These are phyloP conservation scores for Hetaerina americana DNA, from an alignment of 1,140 invertebrate genomes.

Conservation along the genomic window DNA sequence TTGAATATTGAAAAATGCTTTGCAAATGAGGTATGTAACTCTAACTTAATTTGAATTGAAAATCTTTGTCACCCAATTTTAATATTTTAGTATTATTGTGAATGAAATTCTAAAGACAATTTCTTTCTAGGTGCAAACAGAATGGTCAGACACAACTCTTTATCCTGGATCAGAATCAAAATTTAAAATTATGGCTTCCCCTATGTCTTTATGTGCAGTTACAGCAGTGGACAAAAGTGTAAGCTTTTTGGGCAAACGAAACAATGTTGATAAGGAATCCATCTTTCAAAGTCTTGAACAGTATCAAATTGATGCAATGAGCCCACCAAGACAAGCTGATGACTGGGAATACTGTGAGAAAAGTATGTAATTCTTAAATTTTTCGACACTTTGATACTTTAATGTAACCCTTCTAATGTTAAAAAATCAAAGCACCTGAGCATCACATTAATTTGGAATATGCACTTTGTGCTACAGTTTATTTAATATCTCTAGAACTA, in stretches of 20 bases:
- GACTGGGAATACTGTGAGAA: conserved; percentile 20
- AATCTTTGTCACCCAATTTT: too few species aligned
- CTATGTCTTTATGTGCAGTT: conserved; percentile 41
- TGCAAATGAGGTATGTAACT: conserved; percentile 42
- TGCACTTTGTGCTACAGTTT: too few species aligned
- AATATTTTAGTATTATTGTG: too few species aligned
- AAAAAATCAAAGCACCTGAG: too few species aligned
- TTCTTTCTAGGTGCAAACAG: neutral
- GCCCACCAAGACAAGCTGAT: conserved; percentile 26
- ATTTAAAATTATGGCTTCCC: conserved; percentile 22
- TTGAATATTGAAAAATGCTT: conserved; percentile 40
- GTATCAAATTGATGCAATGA: conserved; percentile 25
- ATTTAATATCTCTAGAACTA: too few species aligned
- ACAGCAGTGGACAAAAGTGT: conserved; percentile 45
- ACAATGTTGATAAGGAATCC: conserved; percentile 14
- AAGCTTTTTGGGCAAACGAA: conserved; percentile 30
- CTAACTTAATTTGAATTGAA: too few species aligned
- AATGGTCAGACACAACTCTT: neutral
- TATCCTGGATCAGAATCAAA: neutral
- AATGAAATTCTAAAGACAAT: too few species aligned
- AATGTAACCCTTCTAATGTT: too few species aligned
- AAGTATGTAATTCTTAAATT: too few species aligned
- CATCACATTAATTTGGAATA: conserved; percentile 18
- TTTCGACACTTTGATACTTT: too few species aligned
- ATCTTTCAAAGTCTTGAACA: conserved; percentile 26